Percentiles rank a stretch among this genome's conserved stretches.
Evolutionary conservation across 2,797 vertebrate genomes (phyloP).

Genomic region (Pseudomugil gertrudae): DNA sequence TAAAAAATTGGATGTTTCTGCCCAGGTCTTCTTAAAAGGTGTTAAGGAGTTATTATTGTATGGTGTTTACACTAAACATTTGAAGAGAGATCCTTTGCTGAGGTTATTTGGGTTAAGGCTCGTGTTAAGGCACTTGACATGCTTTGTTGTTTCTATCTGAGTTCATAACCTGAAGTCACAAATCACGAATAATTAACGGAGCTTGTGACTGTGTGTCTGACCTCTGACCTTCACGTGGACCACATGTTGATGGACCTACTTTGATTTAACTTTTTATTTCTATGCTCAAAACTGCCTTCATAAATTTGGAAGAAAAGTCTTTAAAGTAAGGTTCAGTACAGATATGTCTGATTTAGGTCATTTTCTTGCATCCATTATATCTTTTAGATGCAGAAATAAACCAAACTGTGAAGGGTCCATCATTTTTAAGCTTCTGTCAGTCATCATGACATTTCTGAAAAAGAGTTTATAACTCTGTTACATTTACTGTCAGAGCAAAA

Average conservation of each 20-base stretch:
- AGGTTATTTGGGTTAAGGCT: background rate
- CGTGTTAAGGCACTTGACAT: background rate
- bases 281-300: background rate
- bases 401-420: background rate
- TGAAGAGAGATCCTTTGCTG: background rate
- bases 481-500: slow-evolving; percentile 2
- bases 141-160: background rate
- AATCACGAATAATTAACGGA: background rate
- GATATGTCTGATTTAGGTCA: background rate
- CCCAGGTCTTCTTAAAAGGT: no score
- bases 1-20: no score
- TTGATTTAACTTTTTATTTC: slow-evolving; percentile 7
- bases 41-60: no score
- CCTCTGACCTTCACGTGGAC: slow-evolving; percentile 14
- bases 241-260: background rate
- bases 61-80: no score
- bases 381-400: background rate
- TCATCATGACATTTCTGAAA: no score
- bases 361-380: background rate
- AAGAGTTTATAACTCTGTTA: background rate
- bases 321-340: background rate
- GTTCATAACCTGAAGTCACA: background rate
- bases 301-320: background rate
- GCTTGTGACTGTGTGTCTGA: slow-evolving; percentile 7
- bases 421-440: background rate